Evolutionary conservation across 2,113 vertebrate genomes (phyloP).

Genomic region (Rhombomys opimus): DNA sequence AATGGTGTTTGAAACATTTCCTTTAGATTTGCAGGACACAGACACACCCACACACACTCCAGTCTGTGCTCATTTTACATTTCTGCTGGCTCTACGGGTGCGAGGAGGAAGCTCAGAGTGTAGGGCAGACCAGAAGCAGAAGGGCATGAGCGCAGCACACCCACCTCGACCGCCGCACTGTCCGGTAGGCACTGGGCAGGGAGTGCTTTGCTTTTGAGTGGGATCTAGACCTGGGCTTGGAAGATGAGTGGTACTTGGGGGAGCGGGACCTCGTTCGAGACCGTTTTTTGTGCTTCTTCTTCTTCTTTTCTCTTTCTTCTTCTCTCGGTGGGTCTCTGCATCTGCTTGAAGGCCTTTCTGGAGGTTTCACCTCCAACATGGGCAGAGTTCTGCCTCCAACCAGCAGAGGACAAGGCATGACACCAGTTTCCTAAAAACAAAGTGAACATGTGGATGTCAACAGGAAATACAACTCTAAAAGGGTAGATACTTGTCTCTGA

Average conservation of each 20-base stretch:
- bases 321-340: conserved; percentile 84
- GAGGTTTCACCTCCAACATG: conserved; percentile 79
- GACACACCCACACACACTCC: neutral
- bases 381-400: conserved; percentile 83
- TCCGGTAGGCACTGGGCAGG: conserved; percentile 96
- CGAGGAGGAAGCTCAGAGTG: neutral
- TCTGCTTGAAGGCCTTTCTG: conserved; percentile 84
- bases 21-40: neutral
- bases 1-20: neutral
- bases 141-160: conserved; percentile 51
- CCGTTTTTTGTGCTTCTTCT: conserved; percentile 95
- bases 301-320: conserved; percentile 94
- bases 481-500: neutral
- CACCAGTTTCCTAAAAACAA: conserved; percentile 82
- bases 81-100: neutral
- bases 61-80: neutral
- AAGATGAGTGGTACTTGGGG: conserved; percentile 87
- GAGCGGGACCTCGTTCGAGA: conserved; percentile 93
- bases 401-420: conserved; percentile 77
- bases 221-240: conserved; percentile 87
- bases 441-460: neutral
- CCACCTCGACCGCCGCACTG: conserved; percentile 93
- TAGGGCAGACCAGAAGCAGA: neutral
- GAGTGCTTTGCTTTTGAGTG: conserved; percentile 94
- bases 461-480: neutral